A percentile compares a stretch with the other conserved stretches of the same genome.
These are phyloP conservation scores for Xanthia icteritia DNA, from an alignment of 2,888 invertebrate genomes.

Conservation along the genomic window DNA sequence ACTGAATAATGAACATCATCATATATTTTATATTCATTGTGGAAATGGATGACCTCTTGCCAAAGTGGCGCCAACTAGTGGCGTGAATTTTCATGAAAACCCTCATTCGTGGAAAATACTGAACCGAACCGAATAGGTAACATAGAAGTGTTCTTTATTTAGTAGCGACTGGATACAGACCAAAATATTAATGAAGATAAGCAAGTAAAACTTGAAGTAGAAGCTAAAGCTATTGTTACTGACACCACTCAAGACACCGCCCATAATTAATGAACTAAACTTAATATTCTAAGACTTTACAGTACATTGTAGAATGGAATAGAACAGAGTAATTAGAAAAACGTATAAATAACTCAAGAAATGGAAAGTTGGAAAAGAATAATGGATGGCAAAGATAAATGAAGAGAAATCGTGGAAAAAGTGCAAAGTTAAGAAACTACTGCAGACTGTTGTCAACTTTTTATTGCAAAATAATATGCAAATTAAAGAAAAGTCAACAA, in stretches of 20 bases:
- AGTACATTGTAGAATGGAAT: conserved; percentile 20
- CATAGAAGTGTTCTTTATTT: neutral
- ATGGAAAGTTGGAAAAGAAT: conserved; percentile 53
- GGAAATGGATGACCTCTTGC: no score
- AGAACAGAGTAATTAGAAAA: conserved; percentile 49
- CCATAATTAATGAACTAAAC: conserved; percentile 44
- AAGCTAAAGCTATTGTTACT: conserved; percentile 28
- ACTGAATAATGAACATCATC: no score
- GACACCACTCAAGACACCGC: conserved; percentile 46
- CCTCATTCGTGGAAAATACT: neutral
- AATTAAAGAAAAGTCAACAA: conserved; percentile 12
- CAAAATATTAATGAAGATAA: conserved; percentile 39
- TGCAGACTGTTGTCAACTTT: conserved; percentile 14
- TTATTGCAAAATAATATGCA: conserved; percentile 16
- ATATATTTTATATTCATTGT: no score
- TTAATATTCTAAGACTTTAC: conserved; percentile 40
- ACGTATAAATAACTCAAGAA: conserved; percentile 49
- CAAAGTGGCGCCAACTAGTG: no score
- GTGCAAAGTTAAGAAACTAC: conserved; percentile 44
- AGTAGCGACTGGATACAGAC: conserved; percentile 4
- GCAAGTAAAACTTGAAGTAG: conserved; percentile 34
- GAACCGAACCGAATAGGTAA: neutral
- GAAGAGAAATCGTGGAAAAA: conserved; percentile 51
- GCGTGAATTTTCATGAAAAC: no score
- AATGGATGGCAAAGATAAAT: conserved; percentile 59